These are phyloP conservation scores for Lordiphosa stackelbergi DNA, from an alignment of 1,140 invertebrate genomes.

Conservation along the genomic window DNA sequence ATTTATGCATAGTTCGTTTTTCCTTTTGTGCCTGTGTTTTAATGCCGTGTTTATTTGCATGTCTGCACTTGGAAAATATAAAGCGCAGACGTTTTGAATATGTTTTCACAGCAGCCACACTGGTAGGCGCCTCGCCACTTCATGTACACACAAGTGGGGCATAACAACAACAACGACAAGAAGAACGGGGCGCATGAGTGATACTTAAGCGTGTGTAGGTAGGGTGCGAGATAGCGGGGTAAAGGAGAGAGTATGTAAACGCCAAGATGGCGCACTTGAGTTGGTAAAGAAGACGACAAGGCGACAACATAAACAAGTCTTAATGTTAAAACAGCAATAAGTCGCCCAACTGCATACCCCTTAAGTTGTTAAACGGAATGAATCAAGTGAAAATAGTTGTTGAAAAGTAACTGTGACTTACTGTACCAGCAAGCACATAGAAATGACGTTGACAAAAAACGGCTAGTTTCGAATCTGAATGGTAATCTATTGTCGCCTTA, in stretches of 20 bases:
- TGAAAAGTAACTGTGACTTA: too few relatives aligned
- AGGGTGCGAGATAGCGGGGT: slow-evolving; percentile 2
- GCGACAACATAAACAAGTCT: slow-evolving; percentile 48
- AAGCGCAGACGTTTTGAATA: slow-evolving; percentile 53
- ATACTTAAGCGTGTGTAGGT: slow-evolving; percentile 46
- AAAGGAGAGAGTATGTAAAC: slow-evolving; percentile 20
- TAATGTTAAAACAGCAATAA: not conserved
- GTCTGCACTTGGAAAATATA: slow-evolving; percentile 46
- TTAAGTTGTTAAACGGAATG: not conserved
- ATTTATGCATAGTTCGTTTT: slow-evolving; percentile 35
- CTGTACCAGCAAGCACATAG: too few relatives aligned
- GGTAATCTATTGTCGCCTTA: too few relatives aligned
- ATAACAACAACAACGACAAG: slow-evolving; percentile 35
- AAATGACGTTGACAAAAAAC: too few relatives aligned
- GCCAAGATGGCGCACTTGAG: slow-evolving; percentile 64
- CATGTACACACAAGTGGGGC: slow-evolving; percentile 36
- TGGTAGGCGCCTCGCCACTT: slow-evolving; percentile 34
- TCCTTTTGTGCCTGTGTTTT: slow-evolving; percentile 10
- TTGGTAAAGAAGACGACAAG: slow-evolving; percentile 53
- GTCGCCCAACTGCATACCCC: slow-evolving; percentile 9
- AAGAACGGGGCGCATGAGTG: slow-evolving; percentile 67
- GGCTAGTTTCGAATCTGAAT: too few relatives aligned
- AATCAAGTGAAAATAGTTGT: too few relatives aligned
- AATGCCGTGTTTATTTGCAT: slow-evolving; percentile 60
- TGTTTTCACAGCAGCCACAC: slow-evolving; percentile 14